phyloP scores from a whole-genome alignment of 2,797 vertebrate genomes.

The Gymnodraco acuticeps region DNA sequence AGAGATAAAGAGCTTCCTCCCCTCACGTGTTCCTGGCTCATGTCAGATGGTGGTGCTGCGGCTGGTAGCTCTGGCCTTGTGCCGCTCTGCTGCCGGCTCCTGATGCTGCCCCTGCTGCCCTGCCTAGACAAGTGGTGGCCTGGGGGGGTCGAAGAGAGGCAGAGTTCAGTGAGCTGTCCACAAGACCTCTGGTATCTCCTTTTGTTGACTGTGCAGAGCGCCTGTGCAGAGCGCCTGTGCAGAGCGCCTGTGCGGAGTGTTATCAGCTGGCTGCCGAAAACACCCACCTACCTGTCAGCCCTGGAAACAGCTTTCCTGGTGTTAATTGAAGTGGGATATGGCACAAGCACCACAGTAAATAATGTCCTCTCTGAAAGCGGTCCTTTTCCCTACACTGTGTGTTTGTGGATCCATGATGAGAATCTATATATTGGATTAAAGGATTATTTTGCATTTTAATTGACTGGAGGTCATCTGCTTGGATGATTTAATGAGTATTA shows the following conservation, averaged over 20 bases:
- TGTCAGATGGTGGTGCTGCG: conserved; percentile 41
- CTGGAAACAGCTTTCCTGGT: conserved; percentile 30
- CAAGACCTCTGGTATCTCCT: conserved; percentile 52
- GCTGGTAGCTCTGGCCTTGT: conserved; percentile 38
- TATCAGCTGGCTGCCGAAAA: conserved; percentile 49
- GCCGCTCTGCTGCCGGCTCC: conserved; percentile 43
- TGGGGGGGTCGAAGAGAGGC: conserved; percentile 3
- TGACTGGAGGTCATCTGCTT: conserved; percentile 22
- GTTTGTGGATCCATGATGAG: conserved; percentile 43
- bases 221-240: conserved; percentile 4
- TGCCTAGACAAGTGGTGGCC: conserved; percentile 27
- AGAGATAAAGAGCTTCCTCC: conserved; percentile 29
- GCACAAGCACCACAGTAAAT: conserved; percentile 29
- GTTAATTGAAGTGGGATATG: conserved; percentile 64
- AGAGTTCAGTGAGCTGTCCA: conserved; percentile 40
- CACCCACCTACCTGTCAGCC: conserved; percentile 34
- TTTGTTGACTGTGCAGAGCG: conserved; percentile 35
- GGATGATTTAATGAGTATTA: conserved; percentile 39
- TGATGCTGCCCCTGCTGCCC: conserved; percentile 23
- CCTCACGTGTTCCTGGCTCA: conserved; percentile 54
- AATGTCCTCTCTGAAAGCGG: conserved; percentile 25
- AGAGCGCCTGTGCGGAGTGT: conserved; percentile 18
- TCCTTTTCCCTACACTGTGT: conserved; percentile 24
- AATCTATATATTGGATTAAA: conserved; percentile 61
- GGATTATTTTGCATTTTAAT: conserved; percentile 59